Evolutionary conservation across 2,888 invertebrate genomes (phyloP).

Genomic region (Caenorhabditis sp.): DNA sequence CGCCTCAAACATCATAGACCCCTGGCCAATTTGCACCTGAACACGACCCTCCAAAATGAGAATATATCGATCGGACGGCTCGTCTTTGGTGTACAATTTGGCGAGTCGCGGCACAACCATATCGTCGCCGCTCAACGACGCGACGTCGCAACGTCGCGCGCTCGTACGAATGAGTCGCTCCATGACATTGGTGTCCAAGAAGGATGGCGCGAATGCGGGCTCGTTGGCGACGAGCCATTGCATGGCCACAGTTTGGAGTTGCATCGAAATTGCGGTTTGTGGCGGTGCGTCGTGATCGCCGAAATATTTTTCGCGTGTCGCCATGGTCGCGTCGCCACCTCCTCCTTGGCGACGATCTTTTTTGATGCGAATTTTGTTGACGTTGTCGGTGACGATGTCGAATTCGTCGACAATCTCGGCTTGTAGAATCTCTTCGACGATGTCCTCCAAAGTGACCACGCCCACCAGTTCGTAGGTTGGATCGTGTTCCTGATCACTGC

Average conservation of each 20-base stretch:
- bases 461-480: constrained; percentile 93
- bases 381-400: constrained; percentile 78
- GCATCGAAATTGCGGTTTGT: constrained; percentile 45
- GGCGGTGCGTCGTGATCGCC: constrained; percentile 56
- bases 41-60: constrained; percentile 88
- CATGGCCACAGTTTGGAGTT: constrained; percentile 57
- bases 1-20: constrained; percentile 87
- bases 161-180: constrained; percentile 53
- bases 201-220: constrained; percentile 50
- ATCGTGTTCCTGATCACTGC: constrained; percentile 79
- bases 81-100: constrained; percentile 73
- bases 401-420: constrained; percentile 98
- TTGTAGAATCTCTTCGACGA: constrained; percentile 65
- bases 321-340: too few species aligned
- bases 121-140: constrained; percentile 57
- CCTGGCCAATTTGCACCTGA: constrained; percentile 81
- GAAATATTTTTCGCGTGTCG: constrained; percentile 47
- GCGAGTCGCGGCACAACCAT: constrained; percentile 59
- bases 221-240: constrained; percentile 61
- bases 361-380: constrained; percentile 54
- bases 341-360: constrained; percentile 40
- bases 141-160: constrained; percentile 59
- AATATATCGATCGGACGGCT: constrained; percentile 82
- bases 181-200: constrained; percentile 54
- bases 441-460: constrained; percentile 81